Percentiles rank a stretch among this genome's conserved stretches.
Evolutionary conservation across 2,113 vertebrate genomes (phyloP).

Genomic region (Ivindomyrus marchei): DNA sequence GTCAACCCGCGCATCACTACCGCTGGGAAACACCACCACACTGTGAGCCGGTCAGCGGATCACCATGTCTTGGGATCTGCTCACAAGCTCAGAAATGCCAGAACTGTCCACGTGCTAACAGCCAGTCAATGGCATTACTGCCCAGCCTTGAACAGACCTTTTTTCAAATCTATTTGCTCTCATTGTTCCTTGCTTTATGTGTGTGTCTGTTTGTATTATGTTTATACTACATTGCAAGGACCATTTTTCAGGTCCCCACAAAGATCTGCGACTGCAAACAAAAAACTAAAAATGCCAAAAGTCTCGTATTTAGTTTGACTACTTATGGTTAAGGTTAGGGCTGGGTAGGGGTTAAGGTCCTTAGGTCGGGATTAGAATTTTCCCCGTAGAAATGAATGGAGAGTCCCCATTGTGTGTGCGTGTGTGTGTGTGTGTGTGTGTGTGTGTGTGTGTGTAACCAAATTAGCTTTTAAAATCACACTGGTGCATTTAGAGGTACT

Average conservation of each 20-base stretch:
- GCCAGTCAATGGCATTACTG: background rate
- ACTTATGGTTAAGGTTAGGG: too few relatives aligned
- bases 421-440: background rate
- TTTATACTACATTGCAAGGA: too few relatives aligned
- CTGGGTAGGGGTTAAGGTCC: too few relatives aligned
- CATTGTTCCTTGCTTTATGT: background rate
- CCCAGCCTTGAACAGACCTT: background rate
- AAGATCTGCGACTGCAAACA: too few relatives aligned
- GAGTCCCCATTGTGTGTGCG: background rate
- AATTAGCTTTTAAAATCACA: background rate
- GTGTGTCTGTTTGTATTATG: background rate
- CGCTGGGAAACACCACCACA: background rate
- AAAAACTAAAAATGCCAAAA: too few relatives aligned
- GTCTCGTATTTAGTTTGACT: too few relatives aligned
- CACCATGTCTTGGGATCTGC: background rate
- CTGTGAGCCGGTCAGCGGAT: background rate
- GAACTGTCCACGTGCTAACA: background rate
- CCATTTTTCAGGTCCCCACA: too few relatives aligned
- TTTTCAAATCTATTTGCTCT: background rate
- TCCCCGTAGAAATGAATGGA: too few relatives aligned
- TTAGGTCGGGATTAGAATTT: too few relatives aligned
- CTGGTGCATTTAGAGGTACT: background rate
- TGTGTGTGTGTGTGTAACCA: background rate
- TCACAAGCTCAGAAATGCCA: background rate
- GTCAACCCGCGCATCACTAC: too few relatives aligned